Evolutionary conservation across 2,797 vertebrate species (phyloP).

Genomic region (Tauraco hartlaubi): DNA sequence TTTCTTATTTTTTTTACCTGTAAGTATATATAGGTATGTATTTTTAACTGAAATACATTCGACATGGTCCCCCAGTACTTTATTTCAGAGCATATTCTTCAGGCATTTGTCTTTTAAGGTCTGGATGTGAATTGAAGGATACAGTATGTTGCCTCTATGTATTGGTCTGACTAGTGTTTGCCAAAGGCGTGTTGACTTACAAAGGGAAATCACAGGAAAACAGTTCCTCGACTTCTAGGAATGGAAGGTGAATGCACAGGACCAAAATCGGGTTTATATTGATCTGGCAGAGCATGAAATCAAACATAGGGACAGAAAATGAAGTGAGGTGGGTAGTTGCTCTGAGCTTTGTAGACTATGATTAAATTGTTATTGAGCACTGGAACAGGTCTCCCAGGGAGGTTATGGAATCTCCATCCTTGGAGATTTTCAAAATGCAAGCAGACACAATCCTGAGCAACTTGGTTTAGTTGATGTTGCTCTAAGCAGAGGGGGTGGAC

Average conservation of each 20-base stretch:
- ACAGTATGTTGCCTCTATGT: neutral
- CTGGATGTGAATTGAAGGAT: neutral
- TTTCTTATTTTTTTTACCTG: neutral
- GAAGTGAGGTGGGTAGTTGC: slow-evolving; percentile 21
- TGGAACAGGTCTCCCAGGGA: neutral
- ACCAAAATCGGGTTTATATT: slow-evolving; percentile 47
- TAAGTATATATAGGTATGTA: neutral
- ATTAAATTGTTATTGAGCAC: slow-evolving; percentile 28
- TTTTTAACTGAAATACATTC: neutral
- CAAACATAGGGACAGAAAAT: slow-evolving; percentile 26
- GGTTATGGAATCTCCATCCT: neutral
- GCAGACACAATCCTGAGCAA: neutral
- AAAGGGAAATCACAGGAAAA: neutral
- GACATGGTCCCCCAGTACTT: neutral
- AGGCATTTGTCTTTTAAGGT: neutral
- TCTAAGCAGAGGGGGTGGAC: neutral
- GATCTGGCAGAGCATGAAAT: slow-evolving; percentile 45
- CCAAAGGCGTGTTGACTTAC: neutral
- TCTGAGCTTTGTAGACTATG: slow-evolving; percentile 34
- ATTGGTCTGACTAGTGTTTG: neutral
- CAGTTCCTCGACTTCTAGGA: slow-evolving; percentile 2
- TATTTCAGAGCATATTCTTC: neutral
- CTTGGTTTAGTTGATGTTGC: neutral
- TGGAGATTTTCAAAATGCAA: neutral
- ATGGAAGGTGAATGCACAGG: neutral